Evolutionary conservation across 2,888 invertebrate species (phyloP).

Genomic region (Phortica okadai): DNA sequence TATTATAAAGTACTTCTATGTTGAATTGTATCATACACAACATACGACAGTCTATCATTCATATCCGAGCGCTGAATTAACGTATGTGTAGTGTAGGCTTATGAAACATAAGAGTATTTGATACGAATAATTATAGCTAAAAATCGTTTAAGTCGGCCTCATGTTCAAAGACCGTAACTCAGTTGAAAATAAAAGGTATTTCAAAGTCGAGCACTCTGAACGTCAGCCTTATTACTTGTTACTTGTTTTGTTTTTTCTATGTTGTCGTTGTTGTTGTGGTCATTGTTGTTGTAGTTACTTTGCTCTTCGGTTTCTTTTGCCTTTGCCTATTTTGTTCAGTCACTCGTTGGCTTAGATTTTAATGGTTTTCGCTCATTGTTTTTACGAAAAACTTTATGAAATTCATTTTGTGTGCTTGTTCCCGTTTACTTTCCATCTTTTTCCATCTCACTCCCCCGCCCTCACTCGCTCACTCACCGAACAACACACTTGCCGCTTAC

Average conservation of each 20-base stretch:
- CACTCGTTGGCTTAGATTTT: slow-evolving; percentile 25
- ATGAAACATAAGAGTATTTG: too few relatives aligned
- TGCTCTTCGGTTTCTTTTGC: neutral
- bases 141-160: too few relatives aligned
- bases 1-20: too few relatives aligned
- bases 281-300: neutral
- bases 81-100: too few relatives aligned
- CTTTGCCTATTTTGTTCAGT: slow-evolving; percentile 5
- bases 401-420: slow-evolving; percentile 20
- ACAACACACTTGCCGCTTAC: neutral
- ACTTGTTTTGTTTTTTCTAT: neutral
- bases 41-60: too few relatives aligned
- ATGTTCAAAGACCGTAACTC: too few relatives aligned
- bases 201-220: too few relatives aligned
- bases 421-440: neutral
- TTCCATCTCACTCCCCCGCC: neutral
- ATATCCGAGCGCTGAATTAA: too few relatives aligned
- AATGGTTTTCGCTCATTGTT: slow-evolving; percentile 17
- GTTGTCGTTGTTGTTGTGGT: neutral
- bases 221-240: too few relatives aligned
- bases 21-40: too few relatives aligned
- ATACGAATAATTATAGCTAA: too few relatives aligned
- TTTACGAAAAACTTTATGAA: slow-evolving; percentile 26
- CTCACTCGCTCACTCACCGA: neutral
- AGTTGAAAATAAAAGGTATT: too few relatives aligned